Evolutionary conservation across 2,888 invertebrate genomes (phyloP).

Genomic region (Pediacus dermestoides): DNA sequence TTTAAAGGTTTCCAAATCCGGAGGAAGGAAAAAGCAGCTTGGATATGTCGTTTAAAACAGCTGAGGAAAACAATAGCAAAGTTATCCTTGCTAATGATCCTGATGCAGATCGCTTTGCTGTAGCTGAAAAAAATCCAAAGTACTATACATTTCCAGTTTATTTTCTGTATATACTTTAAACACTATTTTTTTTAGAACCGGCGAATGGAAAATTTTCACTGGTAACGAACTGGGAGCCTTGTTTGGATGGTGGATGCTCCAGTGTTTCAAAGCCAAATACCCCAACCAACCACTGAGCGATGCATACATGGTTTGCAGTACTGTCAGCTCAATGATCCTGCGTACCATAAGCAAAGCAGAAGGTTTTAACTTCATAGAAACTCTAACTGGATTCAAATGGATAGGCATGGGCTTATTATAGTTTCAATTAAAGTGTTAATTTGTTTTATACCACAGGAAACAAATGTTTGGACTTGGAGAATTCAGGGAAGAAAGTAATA

Average conservation of each 20-base stretch:
- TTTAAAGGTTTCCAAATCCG: constrained; percentile 84
- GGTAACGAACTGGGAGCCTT: constrained; percentile 95
- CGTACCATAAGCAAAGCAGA: constrained; percentile 73
- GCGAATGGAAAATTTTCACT: constrained; percentile 82
- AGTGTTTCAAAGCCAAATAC: constrained; percentile 55
- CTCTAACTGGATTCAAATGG: constrained; percentile 99
- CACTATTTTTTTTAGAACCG: constrained; percentile 51
- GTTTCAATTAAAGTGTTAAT: background rate
- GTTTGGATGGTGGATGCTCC: constrained; percentile 89
- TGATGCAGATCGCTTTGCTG: constrained; percentile 93
- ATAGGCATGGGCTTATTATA: constrained; percentile 64
- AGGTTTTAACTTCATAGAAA: constrained; percentile 78
- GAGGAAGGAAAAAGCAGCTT: constrained; percentile 80
- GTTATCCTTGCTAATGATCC: constrained; percentile 96
- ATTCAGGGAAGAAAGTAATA: constrained; percentile 71
- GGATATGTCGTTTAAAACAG: constrained; percentile 67
- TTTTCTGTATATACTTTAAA: constrained; percentile 2
- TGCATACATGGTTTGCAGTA: constrained; percentile 84
- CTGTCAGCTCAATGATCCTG: constrained; percentile 95
- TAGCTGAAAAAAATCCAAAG: constrained; percentile 74
- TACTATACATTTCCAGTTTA: constrained; percentile 3
- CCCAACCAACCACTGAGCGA: constrained; percentile 54
- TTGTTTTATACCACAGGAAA: constrained; percentile 56
- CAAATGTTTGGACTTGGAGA: constrained; percentile 66
- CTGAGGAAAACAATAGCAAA: constrained; percentile 63